A percentile compares a stretch with the other conserved stretches of the same genome.
phyloP scores from a whole-genome alignment of 2,888 invertebrate genomes.

The Mimachlamys varia region DNA sequence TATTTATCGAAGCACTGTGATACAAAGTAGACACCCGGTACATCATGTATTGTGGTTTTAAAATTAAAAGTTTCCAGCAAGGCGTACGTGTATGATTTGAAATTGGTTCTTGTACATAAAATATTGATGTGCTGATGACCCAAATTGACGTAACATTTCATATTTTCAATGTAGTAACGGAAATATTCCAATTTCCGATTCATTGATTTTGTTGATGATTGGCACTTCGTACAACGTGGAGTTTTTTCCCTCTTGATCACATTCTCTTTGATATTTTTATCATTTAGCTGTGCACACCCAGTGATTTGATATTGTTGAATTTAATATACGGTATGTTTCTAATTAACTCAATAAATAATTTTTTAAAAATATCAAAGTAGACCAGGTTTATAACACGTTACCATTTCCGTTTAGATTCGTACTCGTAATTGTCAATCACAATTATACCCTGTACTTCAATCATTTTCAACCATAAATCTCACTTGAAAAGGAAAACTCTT shows the following conservation, averaged over 20 bases:
- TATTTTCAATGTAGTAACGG: not conserved
- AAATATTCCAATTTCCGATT: constrained; percentile 3
- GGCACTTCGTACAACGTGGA: not conserved
- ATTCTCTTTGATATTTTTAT: constrained; percentile 22
- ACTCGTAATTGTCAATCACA: not conserved
- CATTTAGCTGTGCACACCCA: not conserved
- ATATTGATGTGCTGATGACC: not conserved
- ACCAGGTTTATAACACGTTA: not conserved
- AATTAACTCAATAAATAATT: not conserved
- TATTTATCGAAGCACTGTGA: too few relatives aligned
- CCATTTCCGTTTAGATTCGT: not conserved
- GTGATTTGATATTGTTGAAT: not conserved
- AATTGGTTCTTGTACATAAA: not conserved
- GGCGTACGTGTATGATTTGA: not conserved
- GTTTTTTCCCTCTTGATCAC: not conserved
- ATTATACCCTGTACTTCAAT: not conserved
- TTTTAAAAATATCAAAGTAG: not conserved
- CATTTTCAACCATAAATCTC: not conserved
- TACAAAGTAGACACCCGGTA: not conserved
- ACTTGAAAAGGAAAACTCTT: not conserved
- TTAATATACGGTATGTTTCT: not conserved
- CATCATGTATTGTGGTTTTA: not conserved
- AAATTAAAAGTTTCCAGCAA: not conserved
- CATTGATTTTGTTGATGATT: not conserved
- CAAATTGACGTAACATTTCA: not conserved